Evolutionary conservation across 2,113 vertebrate genomes (phyloP).

Genomic region (Planiliza haematocheilus): DNA sequence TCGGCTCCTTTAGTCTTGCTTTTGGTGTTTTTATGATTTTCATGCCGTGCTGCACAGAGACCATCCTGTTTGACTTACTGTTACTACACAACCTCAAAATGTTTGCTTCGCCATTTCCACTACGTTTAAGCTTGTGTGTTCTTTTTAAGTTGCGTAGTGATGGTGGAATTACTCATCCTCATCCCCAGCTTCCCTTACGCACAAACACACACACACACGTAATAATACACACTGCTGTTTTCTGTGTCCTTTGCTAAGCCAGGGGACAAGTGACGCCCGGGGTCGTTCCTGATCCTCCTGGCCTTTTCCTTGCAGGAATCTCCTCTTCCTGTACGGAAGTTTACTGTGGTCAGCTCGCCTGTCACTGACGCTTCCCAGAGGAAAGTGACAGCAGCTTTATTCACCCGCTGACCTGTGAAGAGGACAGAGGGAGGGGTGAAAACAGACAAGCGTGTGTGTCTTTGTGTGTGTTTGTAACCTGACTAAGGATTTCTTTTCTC

Average conservation of each 20-base stretch:
- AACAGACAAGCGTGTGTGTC: slow-evolving; percentile 49
- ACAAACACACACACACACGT: slow-evolving; percentile 11
- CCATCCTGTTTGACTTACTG: background rate
- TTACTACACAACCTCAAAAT: background rate
- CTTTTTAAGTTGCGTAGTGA: background rate
- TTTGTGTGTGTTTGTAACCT: slow-evolving; percentile 66
- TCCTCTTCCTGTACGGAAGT: slow-evolving; percentile 80
- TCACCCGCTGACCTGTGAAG: slow-evolving; percentile 82
- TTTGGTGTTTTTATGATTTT: slow-evolving; percentile 1
- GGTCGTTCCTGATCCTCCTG: slow-evolving; percentile 68
- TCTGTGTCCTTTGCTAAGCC: slow-evolving; percentile 65
- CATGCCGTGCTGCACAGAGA: background rate
- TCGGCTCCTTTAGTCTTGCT: background rate
- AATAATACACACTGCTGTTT: slow-evolving; percentile 22
- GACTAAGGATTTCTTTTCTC: slow-evolving; percentile 81
- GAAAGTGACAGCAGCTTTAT: slow-evolving; percentile 83
- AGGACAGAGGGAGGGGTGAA: slow-evolving; percentile 74
- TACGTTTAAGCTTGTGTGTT: background rate
- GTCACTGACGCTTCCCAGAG: slow-evolving; percentile 78
- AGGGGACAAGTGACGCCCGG: slow-evolving; percentile 63
- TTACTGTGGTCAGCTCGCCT: slow-evolving; percentile 69
- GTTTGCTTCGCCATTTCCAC: background rate
- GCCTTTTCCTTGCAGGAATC: slow-evolving; percentile 81
- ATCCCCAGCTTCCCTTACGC: background rate
- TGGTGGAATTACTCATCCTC: background rate